Evolutionary conservation across 2,113 vertebrate species (phyloP), one percentile per base, ranked within the genome.

Genomic region (Callorhinus ursinus): DNA sequence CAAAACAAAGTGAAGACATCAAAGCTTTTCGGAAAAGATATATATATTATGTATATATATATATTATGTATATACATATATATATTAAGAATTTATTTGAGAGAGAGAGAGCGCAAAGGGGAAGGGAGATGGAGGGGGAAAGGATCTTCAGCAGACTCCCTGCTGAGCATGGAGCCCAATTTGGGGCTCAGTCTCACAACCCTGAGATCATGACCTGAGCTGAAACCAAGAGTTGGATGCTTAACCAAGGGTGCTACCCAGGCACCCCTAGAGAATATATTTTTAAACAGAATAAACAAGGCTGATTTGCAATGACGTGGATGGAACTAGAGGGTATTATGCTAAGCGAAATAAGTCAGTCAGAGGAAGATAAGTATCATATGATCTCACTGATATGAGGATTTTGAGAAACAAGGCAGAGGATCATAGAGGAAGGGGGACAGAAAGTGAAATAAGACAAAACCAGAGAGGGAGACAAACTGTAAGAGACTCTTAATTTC

Each of bases 1-100:
- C 46, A 98, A 90, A 94, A 33, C 71, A 77, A 91, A 91, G 14
- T 86, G 49, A 61, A 85, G 79, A 69, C 57, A 81, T 72, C 16
- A 89, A 63, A 16, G 5, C 12, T 74, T 72, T 81, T 55, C 81
- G 67, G 19, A 86, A 55, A 90, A 94, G 18, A 22, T 94, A 65
- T 61, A 57, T 57, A 57, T 24, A 10, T n/a, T n/a, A 39, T 22
- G 3, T 57, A 18, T 19, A 57, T 19, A 6, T 22, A 9, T 61
- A 24, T 61, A 26, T 61, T 61, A 61, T n/a, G n/a, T n/a, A 39
- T 22, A 9, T 57, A 18, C 6, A 57, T 19, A 6, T 22, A 9
- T 61, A 24, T 61, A 26, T 61, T 61, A 61, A 11, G 9, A 8
- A 61, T 26, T 61, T 24, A 10, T 59, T 61, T 22, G 15, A 65